phyloP scores from a whole-genome alignment of 2,797 vertebrate species.

The Macroramphosus scolopax region DNA sequence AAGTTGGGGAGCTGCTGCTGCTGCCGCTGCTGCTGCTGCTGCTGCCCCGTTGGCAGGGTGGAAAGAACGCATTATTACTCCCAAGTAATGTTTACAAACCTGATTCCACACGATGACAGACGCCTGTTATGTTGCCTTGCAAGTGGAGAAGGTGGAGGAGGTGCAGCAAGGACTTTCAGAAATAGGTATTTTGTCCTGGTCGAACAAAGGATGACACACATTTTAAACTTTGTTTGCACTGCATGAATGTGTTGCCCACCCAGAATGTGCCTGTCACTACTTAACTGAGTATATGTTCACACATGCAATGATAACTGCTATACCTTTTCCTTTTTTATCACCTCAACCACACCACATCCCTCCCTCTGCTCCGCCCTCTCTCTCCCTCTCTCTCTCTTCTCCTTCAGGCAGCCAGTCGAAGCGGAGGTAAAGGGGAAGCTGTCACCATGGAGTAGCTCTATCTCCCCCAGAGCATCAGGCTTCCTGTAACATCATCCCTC shows the following conservation, averaged over 20 bases:
- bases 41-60: slow-evolving; percentile 10
- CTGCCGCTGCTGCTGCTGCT: background rate
- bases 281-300: too few relatives aligned
- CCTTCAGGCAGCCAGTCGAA: slow-evolving; percentile 81
- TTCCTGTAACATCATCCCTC: slow-evolving; percentile 81
- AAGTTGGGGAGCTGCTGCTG: background rate
- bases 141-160: slow-evolving; percentile 12
- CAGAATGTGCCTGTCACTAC: too few relatives aligned
- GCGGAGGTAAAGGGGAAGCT: slow-evolving; percentile 84
- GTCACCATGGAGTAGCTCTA: slow-evolving; percentile 69
- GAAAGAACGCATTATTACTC: slow-evolving; percentile 11
- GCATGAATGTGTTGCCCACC: too few relatives aligned
- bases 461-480: slow-evolving; percentile 68
- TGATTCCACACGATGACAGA: too few relatives aligned
- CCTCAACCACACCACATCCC: too few relatives aligned
- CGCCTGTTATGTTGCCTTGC: slow-evolving; percentile 10
- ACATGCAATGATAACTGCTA: too few relatives aligned
- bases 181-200: too few relatives aligned
- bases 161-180: too few relatives aligned
- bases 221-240: too few relatives aligned
- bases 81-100: too few relatives aligned
- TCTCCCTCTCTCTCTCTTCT: slow-evolving; percentile 14
- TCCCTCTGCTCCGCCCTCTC: background rate
- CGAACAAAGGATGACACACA: background rate
- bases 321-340: too few relatives aligned